Conservation (phyloP, 2,888 invertebrate species). For the Allophyes oxyacanthae region DNA sequence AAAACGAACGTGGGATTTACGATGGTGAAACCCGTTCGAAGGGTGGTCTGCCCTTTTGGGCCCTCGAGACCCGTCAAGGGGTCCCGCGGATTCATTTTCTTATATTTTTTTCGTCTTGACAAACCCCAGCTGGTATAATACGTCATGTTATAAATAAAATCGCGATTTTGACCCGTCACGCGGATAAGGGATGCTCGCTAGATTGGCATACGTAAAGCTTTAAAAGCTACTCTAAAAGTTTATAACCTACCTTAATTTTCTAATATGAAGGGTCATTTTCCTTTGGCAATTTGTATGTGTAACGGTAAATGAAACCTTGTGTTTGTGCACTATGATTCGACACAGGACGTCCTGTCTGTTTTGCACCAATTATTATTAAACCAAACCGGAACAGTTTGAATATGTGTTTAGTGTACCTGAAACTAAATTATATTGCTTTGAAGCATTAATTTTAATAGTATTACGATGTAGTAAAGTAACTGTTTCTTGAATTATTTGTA, state of each 20-base stretch:
- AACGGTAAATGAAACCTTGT: slow-evolving; percentile 63
- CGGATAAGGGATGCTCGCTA: slow-evolving; percentile 80
- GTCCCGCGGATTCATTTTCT: slow-evolving; percentile 80
- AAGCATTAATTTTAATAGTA: slow-evolving; percentile 25
- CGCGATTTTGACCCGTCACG: slow-evolving; percentile 88
- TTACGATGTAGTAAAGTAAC: slow-evolving; percentile 1
- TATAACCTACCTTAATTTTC: slow-evolving; percentile 30
- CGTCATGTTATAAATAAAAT: slow-evolving; percentile 88
- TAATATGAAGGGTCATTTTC: slow-evolving; percentile 56
- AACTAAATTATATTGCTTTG: slow-evolving; percentile 39
- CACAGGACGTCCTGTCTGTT: slow-evolving; percentile 87
- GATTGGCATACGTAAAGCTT: slow-evolving; percentile 63
- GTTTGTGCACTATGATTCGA: slow-evolving; percentile 74
- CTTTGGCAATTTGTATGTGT: slow-evolving; percentile 18
- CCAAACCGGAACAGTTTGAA: slow-evolving; percentile 81
- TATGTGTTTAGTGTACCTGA: slow-evolving; percentile 58
- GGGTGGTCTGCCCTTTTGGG: slow-evolving; percentile 79
- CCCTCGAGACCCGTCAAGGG: slow-evolving; percentile 71
- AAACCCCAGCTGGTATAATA: slow-evolving; percentile 87
- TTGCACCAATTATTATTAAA: slow-evolving; percentile 86
- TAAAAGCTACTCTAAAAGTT: slow-evolving; percentile 13
- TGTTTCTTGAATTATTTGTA: slow-evolving; percentile 1
- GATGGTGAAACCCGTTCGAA: slow-evolving; percentile 85
- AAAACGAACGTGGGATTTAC: slow-evolving; percentile 88
- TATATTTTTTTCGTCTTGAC: slow-evolving; percentile 86